Base-by-base conservation (phyloP, 2,888 invertebrate genomes). In the Ophion ellenae region DNA sequence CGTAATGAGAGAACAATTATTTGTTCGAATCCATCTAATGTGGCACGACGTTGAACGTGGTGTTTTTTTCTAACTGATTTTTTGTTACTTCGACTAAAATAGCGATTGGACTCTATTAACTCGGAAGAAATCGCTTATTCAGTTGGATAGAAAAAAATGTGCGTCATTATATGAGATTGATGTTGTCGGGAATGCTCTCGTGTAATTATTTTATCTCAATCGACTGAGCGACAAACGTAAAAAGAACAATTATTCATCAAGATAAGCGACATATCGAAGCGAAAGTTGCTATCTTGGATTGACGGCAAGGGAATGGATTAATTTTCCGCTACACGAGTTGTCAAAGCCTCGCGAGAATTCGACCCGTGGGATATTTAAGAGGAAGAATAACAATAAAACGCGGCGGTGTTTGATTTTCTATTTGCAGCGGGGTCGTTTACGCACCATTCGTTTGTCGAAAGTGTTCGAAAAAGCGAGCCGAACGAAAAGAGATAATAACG, bases 401-500 rank as follows among this genome's bases (percentile, higher is more conserved):
- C 11, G 53, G 4, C 36, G 20, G 11, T 32, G 2, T 11, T 36
- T 28, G 9, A 74, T 81, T 53, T 36, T 67, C 24, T 24, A 45
- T 28, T 74, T 45, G 75, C 94, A 94, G 94, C 92, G 97, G 97
- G 63, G 95, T 97, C 73, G 95, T 96, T 91, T 97, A 96, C 90
- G 97, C 97, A 45, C 97, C 97, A 0, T 94, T 97, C 86, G 96
- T 98, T 53, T 99, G 98, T 94, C 96, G 97, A 87, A 98, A 98
- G 93, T 99, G 99, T 94, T 95, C 96, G 83, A 97, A 98, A 92
- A 97, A 97, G 91, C 95, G 98, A 81, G 96, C 97, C 10, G 99
- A 99, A 93, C 96, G 99, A 80, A 98, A 98, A 92, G 98, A 99
- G 95, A 99, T 98, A 57, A 97, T 99, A 76, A 97, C 97, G 4